These are phyloP conservation scores for Urocyon cinereoargenteus DNA, from an alignment of 2,797 vertebrate species.

Conservation along the genomic window DNA sequence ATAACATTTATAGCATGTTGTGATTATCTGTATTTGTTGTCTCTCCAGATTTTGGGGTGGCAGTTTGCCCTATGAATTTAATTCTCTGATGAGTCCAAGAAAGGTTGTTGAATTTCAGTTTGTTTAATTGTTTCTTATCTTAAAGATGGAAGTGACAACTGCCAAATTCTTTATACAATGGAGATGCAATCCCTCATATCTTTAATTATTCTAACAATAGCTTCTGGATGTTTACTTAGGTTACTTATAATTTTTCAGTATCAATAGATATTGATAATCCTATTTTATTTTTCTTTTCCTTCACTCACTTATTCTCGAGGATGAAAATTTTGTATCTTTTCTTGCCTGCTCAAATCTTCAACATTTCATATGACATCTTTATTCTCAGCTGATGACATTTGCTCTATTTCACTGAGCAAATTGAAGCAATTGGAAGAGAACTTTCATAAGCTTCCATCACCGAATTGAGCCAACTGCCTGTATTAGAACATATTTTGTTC, in stretches of 20 bases:
- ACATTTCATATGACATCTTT: neutral
- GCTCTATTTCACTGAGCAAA: neutral
- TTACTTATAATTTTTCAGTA: neutral
- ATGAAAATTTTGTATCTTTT: neutral
- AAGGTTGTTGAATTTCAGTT: neutral
- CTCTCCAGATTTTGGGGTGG: neutral
- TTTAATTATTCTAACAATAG: neutral
- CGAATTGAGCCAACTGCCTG: neutral
- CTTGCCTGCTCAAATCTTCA: neutral
- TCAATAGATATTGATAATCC: neutral
- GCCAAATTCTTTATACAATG: neutral
- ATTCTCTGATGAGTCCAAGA: neutral
- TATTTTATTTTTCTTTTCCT: neutral
- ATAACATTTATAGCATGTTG: neutral
- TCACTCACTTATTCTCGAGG: neutral
- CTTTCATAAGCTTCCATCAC: neutral
- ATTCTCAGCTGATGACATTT: neutral
- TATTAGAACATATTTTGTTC: neutral
- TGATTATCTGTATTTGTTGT: neutral
- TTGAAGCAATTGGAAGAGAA: neutral
- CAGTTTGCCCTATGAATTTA: neutral
- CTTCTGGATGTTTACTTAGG: neutral
- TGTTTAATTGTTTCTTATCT: neutral
- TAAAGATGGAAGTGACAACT: neutral
- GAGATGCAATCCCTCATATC: neutral